Conservation (phyloP, 1,140 invertebrate genomes). For the Zaprionus ornatus region DNA sequence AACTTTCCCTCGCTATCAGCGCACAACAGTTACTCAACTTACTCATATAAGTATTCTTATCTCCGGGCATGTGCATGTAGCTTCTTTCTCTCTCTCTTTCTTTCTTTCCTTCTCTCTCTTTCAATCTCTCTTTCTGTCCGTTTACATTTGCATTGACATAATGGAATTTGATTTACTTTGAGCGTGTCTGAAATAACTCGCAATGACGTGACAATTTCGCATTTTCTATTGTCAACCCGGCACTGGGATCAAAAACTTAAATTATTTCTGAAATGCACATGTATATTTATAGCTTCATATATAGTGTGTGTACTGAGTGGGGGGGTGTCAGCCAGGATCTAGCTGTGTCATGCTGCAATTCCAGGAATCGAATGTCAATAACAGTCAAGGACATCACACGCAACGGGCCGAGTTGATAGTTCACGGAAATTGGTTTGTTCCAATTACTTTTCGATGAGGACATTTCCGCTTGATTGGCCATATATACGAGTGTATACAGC, state of each 20-base stretch:
- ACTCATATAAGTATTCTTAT: slow-evolving; percentile 9
- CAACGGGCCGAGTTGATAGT: slow-evolving; percentile 10
- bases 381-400: slow-evolving; percentile 29
- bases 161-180: slow-evolving; percentile 52
- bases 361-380: slow-evolving; percentile 5
- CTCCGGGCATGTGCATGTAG: background rate
- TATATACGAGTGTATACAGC: slow-evolving; percentile 11
- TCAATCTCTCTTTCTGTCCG: background rate
- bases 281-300: slow-evolving; percentile 29
- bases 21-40: slow-evolving; percentile 4
- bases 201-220: slow-evolving; percentile 65
- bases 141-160: slow-evolving; percentile 23
- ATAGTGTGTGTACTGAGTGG: background rate
- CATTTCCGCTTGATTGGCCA: slow-evolving; percentile 46
- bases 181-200: slow-evolving; percentile 45
- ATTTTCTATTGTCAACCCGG: slow-evolving; percentile 38
- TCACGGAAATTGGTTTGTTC: slow-evolving; percentile 42
- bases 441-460: slow-evolving; percentile 42
- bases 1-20: slow-evolving; percentile 13
- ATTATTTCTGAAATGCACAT: slow-evolving; percentile 24
- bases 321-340: background rate
- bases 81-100: background rate
- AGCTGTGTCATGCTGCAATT: slow-evolving; percentile 5
- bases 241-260: slow-evolving; percentile 3
- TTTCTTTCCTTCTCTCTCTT: background rate